Evolutionary conservation across 2,888 invertebrate species (phyloP), one percentile per base, ranked within the genome.

Genomic region (Pollenia angustigena): DNA sequence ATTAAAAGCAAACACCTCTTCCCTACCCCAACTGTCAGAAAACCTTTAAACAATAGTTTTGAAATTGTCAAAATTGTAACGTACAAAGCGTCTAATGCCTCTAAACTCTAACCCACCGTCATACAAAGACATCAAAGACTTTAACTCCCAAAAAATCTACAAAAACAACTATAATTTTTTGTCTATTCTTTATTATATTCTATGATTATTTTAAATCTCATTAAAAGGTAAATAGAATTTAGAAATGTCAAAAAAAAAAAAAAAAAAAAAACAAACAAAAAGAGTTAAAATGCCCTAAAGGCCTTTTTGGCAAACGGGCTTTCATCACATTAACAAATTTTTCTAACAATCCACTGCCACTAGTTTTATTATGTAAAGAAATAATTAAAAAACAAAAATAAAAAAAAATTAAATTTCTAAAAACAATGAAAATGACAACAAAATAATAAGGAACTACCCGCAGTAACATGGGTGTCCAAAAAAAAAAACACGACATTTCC

Each of bases 151-250:
- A 18, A 44, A 54, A 18, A 42, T 23, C 4, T 23, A 52, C 69
- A 66, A 56, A 11, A 42, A 18, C n/a, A 23, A n/a, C n/a, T 44
- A 44, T 23, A 58, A 9, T 42, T 80, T 32, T 81, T 81, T n/a
- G 44, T 72, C 8, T 72, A 72, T 81, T 81, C 32, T 32, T 58
- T 69, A 69, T 71, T 80, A 81, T 72, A 72, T 72, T 44, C 18
- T 56, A 64, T 80, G 60, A 85, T 85, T 75, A 82, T 86, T 86
- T 82, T 79, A 82, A 86, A 86, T 86, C 85, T 82, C 85, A 86
- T 86, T 86, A 86, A 64, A 82, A 86, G 82, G 85, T 82, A 86
- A 86, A 86, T 86, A 82, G 82, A 86, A 86, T 86, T 86, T 86
- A 64, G 69, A 82, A 86, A 82, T 82, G n/a, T n/a, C n/a, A n/a